Evolutionary conservation across 2,113 vertebrate genomes (phyloP).

Genomic region (cattle (Bos taurus)): DNA sequence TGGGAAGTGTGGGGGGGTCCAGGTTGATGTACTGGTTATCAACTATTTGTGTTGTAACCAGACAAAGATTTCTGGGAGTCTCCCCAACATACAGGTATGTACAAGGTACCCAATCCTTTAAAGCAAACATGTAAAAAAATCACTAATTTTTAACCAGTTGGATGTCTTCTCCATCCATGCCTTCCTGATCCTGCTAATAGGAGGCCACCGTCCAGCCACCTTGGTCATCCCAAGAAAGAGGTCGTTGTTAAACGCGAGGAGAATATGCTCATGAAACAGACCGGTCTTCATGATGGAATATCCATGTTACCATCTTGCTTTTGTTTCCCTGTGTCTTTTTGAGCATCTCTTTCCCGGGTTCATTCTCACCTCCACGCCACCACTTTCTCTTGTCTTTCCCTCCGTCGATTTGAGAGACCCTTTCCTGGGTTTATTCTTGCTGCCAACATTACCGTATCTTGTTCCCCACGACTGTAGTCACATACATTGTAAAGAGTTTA

Average conservation of each 20-base stretch:
- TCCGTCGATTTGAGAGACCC: rapidly evolving
- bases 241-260: background rate
- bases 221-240: background rate
- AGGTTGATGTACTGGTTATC: rapidly evolving
- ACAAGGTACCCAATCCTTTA: background rate
- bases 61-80: too few relatives aligned
- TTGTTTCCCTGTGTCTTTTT: rapidly evolving
- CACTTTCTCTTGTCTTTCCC: background rate
- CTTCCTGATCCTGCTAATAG: too few relatives aligned
- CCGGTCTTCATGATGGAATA: rapidly evolving
- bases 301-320: background rate
- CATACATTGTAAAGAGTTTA: background rate
- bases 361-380: background rate
- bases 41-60: background rate
- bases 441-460: background rate
- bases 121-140: background rate
- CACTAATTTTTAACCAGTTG: rapidly evolving
- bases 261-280: rapidly evolving
- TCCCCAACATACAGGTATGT: rapidly evolving
- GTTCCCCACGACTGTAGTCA: background rate
- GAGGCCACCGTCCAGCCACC: rapidly evolving
- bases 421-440: background rate
- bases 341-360: background rate
- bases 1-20: rapidly evolving
- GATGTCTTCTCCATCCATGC: background rate